Conservation (phyloP, 1,140 invertebrate genomes). For the Drosophila kanapiae region DNA sequence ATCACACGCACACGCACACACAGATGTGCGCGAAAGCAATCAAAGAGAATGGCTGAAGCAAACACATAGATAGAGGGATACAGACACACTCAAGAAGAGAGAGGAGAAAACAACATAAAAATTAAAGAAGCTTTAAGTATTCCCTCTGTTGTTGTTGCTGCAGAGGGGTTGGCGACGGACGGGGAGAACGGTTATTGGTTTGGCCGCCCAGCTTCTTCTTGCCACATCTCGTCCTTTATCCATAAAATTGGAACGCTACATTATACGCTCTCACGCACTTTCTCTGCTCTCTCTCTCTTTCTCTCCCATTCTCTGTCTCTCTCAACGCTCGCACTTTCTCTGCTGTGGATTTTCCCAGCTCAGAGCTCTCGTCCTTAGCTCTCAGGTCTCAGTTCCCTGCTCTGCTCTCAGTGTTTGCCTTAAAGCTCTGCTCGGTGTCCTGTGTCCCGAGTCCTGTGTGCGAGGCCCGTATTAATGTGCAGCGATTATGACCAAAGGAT, state of each 20-base stretch:
- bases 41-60: constrained; percentile 70
- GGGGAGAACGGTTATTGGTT: constrained; percentile 29
- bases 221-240: constrained; percentile 35
- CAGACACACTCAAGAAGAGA: constrained; percentile 57
- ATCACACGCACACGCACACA: constrained; percentile 14
- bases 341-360: constrained; percentile 17
- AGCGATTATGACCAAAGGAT: constrained; percentile 76
- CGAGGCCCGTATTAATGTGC: constrained; percentile 72
- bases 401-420: constrained; percentile 46
- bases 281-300: constrained; percentile 14
- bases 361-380: neutral
- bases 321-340: constrained; percentile 30
- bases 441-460: constrained; percentile 32
- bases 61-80: constrained; percentile 48
- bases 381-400: constrained; percentile 8
- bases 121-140: constrained; percentile 84
- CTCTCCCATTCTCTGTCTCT: constrained; percentile 6
- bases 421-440: constrained; percentile 56
- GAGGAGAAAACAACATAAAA: constrained; percentile 83
- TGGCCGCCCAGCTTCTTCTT: constrained; percentile 16
- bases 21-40: constrained; percentile 62
- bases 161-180: neutral
- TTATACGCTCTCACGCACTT: constrained; percentile 74
- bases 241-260: constrained; percentile 68
- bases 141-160: constrained; percentile 38